Evolutionary conservation across 2,113 vertebrate genomes (phyloP).

Genomic region (Galbula dea): DNA sequence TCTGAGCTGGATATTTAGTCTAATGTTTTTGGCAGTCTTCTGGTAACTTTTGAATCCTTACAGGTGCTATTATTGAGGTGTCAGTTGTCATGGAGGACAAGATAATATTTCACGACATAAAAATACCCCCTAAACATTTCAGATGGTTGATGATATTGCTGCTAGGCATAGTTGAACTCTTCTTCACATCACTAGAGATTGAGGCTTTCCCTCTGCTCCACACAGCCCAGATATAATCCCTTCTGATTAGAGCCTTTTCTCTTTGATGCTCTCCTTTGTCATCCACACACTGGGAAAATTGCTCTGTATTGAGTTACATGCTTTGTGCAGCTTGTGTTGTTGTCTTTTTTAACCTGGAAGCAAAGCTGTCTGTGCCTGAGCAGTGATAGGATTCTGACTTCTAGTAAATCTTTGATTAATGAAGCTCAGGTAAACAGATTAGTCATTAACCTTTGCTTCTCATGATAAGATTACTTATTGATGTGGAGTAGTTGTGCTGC

Average conservation of each 20-base stretch:
- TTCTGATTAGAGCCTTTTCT: constrained; percentile 53
- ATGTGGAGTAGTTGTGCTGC: neutral
- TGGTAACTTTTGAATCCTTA: constrained; percentile 15
- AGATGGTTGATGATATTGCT: constrained; percentile 17
- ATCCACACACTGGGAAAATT: constrained; percentile 30
- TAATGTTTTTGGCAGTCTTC: neutral
- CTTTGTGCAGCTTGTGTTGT: neutral
- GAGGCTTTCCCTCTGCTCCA: constrained; percentile 34
- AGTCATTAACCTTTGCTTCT: constrained; percentile 69
- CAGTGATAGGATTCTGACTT: constrained; percentile 1
- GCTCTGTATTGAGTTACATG: constrained; percentile 44
- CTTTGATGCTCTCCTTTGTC: constrained; percentile 58
- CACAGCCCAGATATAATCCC: constrained; percentile 12
- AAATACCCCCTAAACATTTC: neutral
- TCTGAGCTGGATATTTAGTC: neutral
- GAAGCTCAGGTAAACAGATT: constrained; percentile 66
- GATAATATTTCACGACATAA: constrained; percentile 20
- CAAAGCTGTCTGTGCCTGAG: constrained; percentile 10
- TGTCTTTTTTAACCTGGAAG: constrained; percentile 45
- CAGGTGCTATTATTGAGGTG: constrained; percentile 16
- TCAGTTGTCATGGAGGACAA: constrained; percentile 14
- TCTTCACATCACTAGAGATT: neutral
- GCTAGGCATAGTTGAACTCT: constrained; percentile 1
- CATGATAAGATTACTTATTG: constrained; percentile 66
- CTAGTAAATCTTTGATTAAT: constrained; percentile 66